These are phyloP conservation scores for Helicorthomorpha holstii DNA, from an alignment of 1,140 invertebrate genomes.

Conservation along the genomic window DNA sequence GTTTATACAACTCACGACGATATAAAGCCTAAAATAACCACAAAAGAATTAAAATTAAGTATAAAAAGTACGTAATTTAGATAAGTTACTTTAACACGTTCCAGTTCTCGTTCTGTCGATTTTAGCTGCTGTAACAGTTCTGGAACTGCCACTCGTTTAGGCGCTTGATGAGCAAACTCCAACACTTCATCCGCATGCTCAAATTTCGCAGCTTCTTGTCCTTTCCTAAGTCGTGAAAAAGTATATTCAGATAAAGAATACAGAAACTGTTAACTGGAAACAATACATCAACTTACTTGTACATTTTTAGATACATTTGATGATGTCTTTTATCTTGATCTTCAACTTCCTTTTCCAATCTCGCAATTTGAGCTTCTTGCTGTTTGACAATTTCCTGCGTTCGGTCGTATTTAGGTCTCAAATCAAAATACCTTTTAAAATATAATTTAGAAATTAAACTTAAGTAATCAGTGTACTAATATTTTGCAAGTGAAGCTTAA, in stretches of 20 bases:
- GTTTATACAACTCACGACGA: slow-evolving; percentile 52
- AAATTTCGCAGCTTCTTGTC: slow-evolving; percentile 52
- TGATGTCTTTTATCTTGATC: slow-evolving; percentile 57
- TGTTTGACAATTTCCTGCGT: slow-evolving; percentile 18
- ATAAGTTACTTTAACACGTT: slow-evolving; percentile 56
- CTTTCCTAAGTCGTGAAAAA: slow-evolving; percentile 33
- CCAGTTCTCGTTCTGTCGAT: slow-evolving; percentile 59
- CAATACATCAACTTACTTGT: slow-evolving; percentile 23
- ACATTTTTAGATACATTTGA: slow-evolving; percentile 62
- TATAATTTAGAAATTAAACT: background rate
- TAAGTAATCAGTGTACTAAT: background rate
- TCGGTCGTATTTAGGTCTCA: slow-evolving; percentile 23
- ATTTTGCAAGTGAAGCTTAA: background rate
- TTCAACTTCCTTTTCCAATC: slow-evolving; percentile 21
- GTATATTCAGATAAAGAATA: background rate
- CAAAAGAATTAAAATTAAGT: background rate
- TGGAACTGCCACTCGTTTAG: slow-evolving; percentile 39
- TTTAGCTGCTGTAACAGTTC: slow-evolving; percentile 59
- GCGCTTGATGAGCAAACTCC: slow-evolving; percentile 19
- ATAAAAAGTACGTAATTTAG: background rate
- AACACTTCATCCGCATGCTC: slow-evolving; percentile 37
- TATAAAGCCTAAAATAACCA: slow-evolving; percentile 52
- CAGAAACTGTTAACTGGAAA: background rate
- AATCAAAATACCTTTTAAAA: slow-evolving; percentile 24
- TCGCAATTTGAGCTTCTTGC: slow-evolving; percentile 21